Conservation (phyloP, 2,888 invertebrate species). For the Agriopis aurantiaria region DNA sequence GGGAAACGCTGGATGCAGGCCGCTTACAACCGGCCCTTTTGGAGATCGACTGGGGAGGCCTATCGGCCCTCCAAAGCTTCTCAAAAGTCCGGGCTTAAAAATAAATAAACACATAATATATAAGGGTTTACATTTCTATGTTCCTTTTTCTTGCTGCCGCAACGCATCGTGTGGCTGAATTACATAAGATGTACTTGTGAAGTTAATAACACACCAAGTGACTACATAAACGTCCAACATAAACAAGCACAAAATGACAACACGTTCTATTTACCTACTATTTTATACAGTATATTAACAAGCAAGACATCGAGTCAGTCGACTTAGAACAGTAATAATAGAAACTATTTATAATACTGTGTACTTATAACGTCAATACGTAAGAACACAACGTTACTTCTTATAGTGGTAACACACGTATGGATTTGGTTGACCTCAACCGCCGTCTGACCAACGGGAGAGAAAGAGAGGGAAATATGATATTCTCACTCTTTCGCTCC, state of each 20-base stretch:
- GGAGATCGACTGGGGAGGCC: too few species aligned
- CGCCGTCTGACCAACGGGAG: too few species aligned
- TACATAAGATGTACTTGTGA: background rate
- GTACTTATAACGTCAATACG: constrained; percentile 20
- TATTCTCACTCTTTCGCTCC: too few species aligned
- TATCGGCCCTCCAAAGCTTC: too few species aligned
- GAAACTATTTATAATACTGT: constrained; percentile 45
- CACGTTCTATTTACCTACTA: constrained; percentile 1
- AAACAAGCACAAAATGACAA: constrained; percentile 1
- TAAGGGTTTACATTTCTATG: too few species aligned
- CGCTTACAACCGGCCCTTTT: too few species aligned
- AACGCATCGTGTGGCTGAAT: background rate
- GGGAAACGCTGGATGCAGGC: too few species aligned
- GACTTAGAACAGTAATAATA: constrained; percentile 22
- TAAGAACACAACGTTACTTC: constrained; percentile 12
- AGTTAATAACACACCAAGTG: background rate
- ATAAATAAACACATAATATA: too few species aligned
- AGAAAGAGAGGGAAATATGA: too few species aligned
- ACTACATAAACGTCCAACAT: background rate
- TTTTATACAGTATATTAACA: constrained; percentile 11
- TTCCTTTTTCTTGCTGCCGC: background rate
- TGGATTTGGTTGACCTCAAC: too few species aligned
- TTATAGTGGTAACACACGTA: too few species aligned
- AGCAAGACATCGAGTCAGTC: constrained; percentile 27
- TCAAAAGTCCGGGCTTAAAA: too few species aligned